Evolutionary conservation across 2,888 invertebrate genomes (phyloP), one percentile per base, ranked within the genome.

Genomic region (Eupithecia subfuscata): DNA sequence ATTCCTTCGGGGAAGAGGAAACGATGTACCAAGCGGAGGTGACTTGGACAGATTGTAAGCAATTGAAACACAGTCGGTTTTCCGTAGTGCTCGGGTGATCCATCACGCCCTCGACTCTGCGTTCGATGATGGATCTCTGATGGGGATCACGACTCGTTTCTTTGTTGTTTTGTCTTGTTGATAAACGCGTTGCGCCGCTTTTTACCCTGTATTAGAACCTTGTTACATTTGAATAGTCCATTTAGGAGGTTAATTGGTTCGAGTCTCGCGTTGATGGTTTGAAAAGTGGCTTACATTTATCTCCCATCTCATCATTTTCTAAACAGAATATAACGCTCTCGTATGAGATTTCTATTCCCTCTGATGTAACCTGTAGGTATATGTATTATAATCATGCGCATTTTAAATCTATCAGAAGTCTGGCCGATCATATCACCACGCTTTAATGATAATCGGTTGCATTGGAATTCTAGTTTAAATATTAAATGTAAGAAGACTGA

Each of bases 61-160:
- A 91, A 90, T 92, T 91, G 89, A 86, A 89, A 89, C 86, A 87
- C 84, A 82, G 85, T 82, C 85, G 84, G 87, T 87, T 87, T 86
- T 88, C 83, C 85, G 88, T 88, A 90, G 88, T 91, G 89, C 91
- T 90, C 88, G 90, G 89, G 89, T 91, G 88, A 93, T 94, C 92
- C 90, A 92, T 95, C 94, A 91, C 89, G 86, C 86, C 86, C 74
- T 76, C 74, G 69, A 71, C 88, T 86, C 86, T 82, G 83, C 85
- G 84, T 85, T 85, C 87, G 89, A 89, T 92, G 93, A 92, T 92
- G 91, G 93, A 92, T 90, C 91, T 89, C 88, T 90, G 93, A 94
- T 92, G 93, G 89, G 85, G 90, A 90, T 92, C 92, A 92, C 93
- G 93, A 92, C 89, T 91, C 82, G 88, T 87, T 87, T 84, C 87